Conservation (phyloP, 1,140 invertebrate genomes). For the Bathynomus jamesi region DNA sequence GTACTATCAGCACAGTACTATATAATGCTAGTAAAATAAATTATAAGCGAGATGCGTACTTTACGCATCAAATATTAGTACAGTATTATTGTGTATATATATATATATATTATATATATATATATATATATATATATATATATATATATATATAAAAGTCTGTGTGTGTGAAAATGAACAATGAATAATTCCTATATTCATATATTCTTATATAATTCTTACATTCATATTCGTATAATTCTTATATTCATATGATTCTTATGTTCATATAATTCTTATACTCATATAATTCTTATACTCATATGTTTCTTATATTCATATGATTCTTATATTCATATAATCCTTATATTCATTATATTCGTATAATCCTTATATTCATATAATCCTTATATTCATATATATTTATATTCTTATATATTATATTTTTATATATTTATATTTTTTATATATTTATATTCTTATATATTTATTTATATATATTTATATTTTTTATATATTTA, state of each 20-base stretch:
- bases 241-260: neutral
- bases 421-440: neutral
- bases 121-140: conserved; percentile 3
- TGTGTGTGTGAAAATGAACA: neutral
- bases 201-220: neutral
- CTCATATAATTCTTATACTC: neutral
- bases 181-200: neutral
- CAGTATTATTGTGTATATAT: neutral
- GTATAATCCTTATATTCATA: too few species aligned
- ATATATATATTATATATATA: conserved; percentile 1
- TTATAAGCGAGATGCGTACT: too few species aligned
- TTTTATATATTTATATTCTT: neutral
- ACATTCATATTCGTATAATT: neutral
- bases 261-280: neutral
- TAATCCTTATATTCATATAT: neutral
- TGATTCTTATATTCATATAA: neutral
- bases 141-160: neutral
- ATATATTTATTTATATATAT: neutral
- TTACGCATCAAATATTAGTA: neutral
- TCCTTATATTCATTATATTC: too few species aligned
- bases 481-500: neutral
- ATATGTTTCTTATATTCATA: neutral
- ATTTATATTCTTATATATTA: neutral
- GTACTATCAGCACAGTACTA: too few species aligned
- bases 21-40: too few species aligned